Evolutionary conservation across 2,888 invertebrate species (phyloP).

Genomic region (Agrotis ipsilon): DNA sequence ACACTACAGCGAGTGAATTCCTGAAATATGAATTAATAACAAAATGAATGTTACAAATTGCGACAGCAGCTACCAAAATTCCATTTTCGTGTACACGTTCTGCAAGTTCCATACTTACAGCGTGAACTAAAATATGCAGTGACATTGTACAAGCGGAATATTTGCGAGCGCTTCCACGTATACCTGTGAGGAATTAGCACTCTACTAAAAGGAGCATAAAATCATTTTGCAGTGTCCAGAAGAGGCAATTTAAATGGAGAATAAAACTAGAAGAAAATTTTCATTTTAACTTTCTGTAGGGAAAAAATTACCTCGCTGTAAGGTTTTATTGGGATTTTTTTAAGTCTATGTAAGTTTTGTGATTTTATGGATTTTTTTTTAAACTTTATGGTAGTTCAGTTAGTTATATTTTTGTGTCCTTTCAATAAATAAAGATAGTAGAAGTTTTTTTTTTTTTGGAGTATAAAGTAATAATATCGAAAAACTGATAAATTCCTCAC

Average conservation of each 20-base stretch:
- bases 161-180: slow-evolving; percentile 21
- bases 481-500: slow-evolving; percentile 57
- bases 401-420: no score
- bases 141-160: slow-evolving; percentile 33
- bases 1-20: slow-evolving; percentile 24
- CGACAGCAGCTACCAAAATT: slow-evolving; percentile 43
- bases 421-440: no score
- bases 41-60: slow-evolving; percentile 37
- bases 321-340: no score
- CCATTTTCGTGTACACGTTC: slow-evolving; percentile 38
- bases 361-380: no score
- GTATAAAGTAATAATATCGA: slow-evolving; percentile 15
- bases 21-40: slow-evolving; percentile 38
- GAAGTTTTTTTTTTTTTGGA: no score
- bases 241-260: neutral
- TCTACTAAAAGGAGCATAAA: slow-evolving; percentile 17
- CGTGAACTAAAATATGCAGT: slow-evolving; percentile 52
- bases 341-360: no score
- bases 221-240: slow-evolving; percentile 21
- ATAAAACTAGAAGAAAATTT: slow-evolving; percentile 17
- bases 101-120: slow-evolving; percentile 33
- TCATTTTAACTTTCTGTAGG: neutral
- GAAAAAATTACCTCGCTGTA: neutral
- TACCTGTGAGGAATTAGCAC: slow-evolving; percentile 16
- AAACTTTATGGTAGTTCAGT: no score